These are phyloP conservation scores for Aldabrachelys gigantea DNA, from an alignment of 2,113 vertebrate species.

Conservation along the genomic window DNA sequence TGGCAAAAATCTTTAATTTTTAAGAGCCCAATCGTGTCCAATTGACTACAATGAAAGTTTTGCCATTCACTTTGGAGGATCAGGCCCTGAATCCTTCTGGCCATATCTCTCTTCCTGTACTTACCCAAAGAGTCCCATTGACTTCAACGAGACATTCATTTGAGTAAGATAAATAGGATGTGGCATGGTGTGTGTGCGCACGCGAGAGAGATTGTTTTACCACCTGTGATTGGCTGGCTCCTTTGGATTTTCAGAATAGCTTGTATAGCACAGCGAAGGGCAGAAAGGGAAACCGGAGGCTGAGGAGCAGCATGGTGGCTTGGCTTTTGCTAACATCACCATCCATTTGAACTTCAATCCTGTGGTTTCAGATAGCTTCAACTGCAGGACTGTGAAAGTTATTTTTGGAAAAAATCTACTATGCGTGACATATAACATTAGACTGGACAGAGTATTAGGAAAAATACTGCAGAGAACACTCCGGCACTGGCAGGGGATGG, in stretches of 20 bases:
- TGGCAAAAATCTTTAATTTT: neutral
- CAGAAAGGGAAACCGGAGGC: neutral
- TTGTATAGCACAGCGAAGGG: neutral
- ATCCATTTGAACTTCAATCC: conserved; percentile 11
- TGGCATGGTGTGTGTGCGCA: neutral
- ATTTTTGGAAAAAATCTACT: conserved; percentile 35
- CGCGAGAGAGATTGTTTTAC: neutral
- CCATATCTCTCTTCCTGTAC: neutral
- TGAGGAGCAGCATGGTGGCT: conserved; percentile 8
- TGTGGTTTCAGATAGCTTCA: conserved; percentile 48
- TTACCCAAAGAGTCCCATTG: neutral
- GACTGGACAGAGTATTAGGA: neutral
- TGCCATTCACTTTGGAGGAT: neutral
- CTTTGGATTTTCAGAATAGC: neutral
- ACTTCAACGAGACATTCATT: neutral
- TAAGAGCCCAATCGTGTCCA: neutral
- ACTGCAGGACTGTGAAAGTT: conserved; percentile 27
- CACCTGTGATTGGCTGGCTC: neutral
- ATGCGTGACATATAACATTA: conserved; percentile 42
- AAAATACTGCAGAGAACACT: conserved; percentile 31
- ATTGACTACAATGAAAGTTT: conserved; percentile 6
- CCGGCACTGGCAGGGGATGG: neutral
- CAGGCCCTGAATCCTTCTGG: neutral
- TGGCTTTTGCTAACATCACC: neutral
- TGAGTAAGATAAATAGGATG: neutral